These are phyloP conservation scores for Eulemur albifrons DNA, from an alignment of 2,797 vertebrate genomes.

Conservation along the genomic window DNA sequence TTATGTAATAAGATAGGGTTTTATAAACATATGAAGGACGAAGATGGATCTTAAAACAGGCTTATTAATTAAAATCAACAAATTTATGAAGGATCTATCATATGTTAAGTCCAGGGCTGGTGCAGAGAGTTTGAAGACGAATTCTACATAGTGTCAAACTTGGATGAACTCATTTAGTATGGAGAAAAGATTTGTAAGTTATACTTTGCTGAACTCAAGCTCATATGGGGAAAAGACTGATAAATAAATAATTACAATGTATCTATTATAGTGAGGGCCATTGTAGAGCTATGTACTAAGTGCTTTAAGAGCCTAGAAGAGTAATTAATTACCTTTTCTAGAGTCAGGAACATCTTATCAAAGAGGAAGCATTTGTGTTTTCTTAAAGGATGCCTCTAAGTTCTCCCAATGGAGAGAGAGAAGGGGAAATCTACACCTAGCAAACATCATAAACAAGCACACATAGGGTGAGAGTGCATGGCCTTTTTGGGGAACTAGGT, in stretches of 20 bases:
- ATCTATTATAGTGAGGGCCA: not conserved
- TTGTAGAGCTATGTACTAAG: not conserved
- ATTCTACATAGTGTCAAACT: not conserved
- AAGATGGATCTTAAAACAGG: not conserved
- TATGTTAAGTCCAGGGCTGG: not conserved
- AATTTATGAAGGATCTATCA: not conserved
- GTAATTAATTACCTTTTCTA: not conserved
- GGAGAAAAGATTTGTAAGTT: not conserved
- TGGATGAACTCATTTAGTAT: not conserved
- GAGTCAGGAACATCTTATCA: not conserved
- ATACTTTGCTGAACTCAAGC: not conserved
- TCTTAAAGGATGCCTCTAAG: slow-evolving; percentile 11
- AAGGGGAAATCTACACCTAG: not conserved
- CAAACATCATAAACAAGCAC: not conserved
- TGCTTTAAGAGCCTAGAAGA: not conserved
- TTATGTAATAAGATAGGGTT: not conserved
- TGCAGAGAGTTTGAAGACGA: not conserved
- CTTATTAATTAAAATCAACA: not conserved
- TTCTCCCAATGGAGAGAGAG: not conserved
- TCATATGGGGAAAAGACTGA: not conserved
- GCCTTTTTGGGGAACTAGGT: not conserved
- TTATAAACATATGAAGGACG: not conserved
- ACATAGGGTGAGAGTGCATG: not conserved
- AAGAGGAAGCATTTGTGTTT: slow-evolving; percentile 14
- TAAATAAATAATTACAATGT: not conserved